These are phyloP conservation scores for Dryocosmus kuriphilus DNA, from an alignment of 2,888 invertebrate species.

Conservation along the genomic window DNA sequence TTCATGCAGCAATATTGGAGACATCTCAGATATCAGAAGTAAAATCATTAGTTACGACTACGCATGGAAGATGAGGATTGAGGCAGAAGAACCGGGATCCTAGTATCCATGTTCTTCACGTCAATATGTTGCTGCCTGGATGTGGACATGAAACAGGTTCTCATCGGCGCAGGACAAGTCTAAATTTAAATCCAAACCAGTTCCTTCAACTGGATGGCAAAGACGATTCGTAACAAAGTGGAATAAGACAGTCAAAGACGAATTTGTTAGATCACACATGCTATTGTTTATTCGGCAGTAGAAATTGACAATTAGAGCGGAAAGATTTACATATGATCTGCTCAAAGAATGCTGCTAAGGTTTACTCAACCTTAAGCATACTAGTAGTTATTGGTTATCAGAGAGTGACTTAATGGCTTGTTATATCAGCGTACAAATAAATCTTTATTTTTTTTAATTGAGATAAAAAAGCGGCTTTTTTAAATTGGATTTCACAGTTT, in stretches of 20 bases:
- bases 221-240: slow-evolving; percentile 29
- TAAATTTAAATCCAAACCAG: slow-evolving; percentile 59
- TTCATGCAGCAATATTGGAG: slow-evolving; percentile 5
- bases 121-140: slow-evolving; percentile 54
- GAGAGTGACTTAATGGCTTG: no score
- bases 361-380: not conserved
- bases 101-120: slow-evolving; percentile 43
- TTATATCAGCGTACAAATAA: no score
- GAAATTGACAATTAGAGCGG: slow-evolving; percentile 23
- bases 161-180: slow-evolving; percentile 64
- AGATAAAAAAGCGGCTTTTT: no score
- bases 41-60: slow-evolving; percentile 5
- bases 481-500: no score
- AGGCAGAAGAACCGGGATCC: slow-evolving; percentile 24
- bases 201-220: slow-evolving; percentile 44
- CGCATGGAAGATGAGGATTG: slow-evolving; percentile 27
- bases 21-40: slow-evolving; percentile 17
- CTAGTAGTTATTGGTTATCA: not conserved
- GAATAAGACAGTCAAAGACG: not conserved
- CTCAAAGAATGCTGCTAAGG: not conserved
- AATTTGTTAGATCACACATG: not conserved
- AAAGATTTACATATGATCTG: slow-evolving; percentile 18
- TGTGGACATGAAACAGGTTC: slow-evolving; percentile 63
- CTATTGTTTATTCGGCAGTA: slow-evolving; percentile 2
- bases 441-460: no score